phyloP scores from a whole-genome alignment of 2,113 vertebrate genomes.

The Thamnaconus septentrionalis region DNA sequence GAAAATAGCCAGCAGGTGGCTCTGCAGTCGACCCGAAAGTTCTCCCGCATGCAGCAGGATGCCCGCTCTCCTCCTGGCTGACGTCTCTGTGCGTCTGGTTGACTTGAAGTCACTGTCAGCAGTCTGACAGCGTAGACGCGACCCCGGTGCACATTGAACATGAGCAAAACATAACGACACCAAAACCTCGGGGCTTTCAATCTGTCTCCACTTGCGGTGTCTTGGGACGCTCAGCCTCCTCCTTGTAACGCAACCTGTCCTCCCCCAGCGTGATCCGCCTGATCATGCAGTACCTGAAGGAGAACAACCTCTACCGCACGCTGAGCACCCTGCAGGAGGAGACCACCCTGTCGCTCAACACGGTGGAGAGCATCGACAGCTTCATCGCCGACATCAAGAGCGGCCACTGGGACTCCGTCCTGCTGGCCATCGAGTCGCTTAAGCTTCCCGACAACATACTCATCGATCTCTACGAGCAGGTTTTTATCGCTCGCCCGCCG shows the following conservation, averaged over 20 bases:
- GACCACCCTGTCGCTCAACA: slow-evolving; percentile 94
- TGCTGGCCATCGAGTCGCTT: slow-evolving; percentile 95
- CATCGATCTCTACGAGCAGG: slow-evolving; percentile 97
- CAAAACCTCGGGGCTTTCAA: no score
- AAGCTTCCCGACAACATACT: slow-evolving; percentile 96
- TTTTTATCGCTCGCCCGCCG: slow-evolving; percentile 32
- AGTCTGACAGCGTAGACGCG: neutral
- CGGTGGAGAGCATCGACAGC: slow-evolving; percentile 97
- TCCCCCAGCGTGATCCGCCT: slow-evolving; percentile 89
- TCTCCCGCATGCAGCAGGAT: no score
- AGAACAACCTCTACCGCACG: slow-evolving; percentile 92
- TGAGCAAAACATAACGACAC: neutral
- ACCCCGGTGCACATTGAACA: neutral
- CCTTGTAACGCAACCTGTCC: neutral
- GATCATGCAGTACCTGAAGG: slow-evolving; percentile 98
- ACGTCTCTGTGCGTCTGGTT: neutral
- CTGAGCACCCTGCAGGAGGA: slow-evolving; percentile 92
- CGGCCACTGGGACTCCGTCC: slow-evolving; percentile 96
- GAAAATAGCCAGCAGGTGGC: neutral
- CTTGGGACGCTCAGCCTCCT: neutral
- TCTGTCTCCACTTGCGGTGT: neutral
- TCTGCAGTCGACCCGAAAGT: no score
- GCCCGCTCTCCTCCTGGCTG: no score
- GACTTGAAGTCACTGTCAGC: neutral
- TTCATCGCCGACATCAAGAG: slow-evolving; percentile 95